These are phyloP conservation scores for Caenorhabditis sulstoni DNA, from an alignment of 2,888 invertebrate species.

Conservation along the genomic window DNA sequence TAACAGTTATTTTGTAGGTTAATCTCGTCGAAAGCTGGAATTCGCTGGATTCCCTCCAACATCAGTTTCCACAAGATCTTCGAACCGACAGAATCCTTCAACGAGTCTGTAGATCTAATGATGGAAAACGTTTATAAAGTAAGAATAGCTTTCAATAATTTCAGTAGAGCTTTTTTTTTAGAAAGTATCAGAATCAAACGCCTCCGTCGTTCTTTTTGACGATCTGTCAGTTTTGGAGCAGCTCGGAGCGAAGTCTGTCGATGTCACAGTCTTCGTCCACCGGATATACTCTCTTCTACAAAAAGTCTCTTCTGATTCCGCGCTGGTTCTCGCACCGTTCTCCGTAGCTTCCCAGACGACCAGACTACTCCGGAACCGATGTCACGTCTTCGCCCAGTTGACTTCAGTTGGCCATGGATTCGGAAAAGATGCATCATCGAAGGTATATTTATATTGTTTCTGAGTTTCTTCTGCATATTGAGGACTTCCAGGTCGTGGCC, in stretches of 20 bases:
- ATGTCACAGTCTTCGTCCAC: slow-evolving; percentile 28
- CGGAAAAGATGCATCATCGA: slow-evolving; percentile 51
- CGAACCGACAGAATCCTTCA: slow-evolving; percentile 12
- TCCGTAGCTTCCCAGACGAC: not conserved
- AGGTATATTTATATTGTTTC: slow-evolving; percentile 24
- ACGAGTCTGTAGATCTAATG: slow-evolving; percentile 1
- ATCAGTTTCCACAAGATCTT: slow-evolving; percentile 24
- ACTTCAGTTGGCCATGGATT: slow-evolving; percentile 54
- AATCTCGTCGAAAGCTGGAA: slow-evolving; percentile 56
- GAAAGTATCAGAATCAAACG: slow-evolving; percentile 2
- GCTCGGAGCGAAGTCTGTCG: slow-evolving; percentile 23
- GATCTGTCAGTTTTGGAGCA: slow-evolving; percentile 46
- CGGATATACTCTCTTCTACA: slow-evolving; percentile 20
- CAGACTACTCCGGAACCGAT: slow-evolving; percentile 14
- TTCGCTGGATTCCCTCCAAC: slow-evolving; percentile 44
- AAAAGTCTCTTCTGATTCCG: not conserved
- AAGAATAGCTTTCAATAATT: not conserved
- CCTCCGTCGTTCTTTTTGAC: slow-evolving; percentile 41
- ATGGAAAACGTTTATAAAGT: slow-evolving; percentile 30
- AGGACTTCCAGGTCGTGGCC: too few relatives aligned
- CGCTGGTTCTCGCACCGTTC: slow-evolving; percentile 32
- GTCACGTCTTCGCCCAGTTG: slow-evolving; percentile 25
- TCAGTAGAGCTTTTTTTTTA: not conserved
- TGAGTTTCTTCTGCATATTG: not conserved
- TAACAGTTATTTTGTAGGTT: slow-evolving; percentile 26